These are phyloP conservation scores for Podarcis siculus DNA, from an alignment of 2,797 vertebrate species.

Conservation along the genomic window DNA sequence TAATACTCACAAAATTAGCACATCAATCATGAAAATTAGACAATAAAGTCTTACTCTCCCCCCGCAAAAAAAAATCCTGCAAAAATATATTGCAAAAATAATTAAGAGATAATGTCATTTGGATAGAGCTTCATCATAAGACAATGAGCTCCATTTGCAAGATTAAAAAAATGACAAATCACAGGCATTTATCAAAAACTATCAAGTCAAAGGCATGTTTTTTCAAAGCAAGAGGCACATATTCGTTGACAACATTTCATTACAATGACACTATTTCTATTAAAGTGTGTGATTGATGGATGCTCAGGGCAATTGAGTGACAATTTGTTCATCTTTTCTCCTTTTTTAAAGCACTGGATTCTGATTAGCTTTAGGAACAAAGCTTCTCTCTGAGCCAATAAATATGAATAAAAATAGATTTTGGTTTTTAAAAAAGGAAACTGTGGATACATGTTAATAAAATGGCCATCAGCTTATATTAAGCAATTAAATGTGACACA, in stretches of 20 bases:
- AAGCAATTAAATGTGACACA: constrained; percentile 49
- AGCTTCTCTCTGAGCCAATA: constrained; percentile 23
- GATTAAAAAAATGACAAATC: constrained; percentile 60
- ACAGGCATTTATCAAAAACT: constrained; percentile 34
- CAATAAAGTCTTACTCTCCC: constrained; percentile 63
- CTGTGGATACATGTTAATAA: constrained; percentile 46
- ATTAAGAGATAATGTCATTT: constrained; percentile 68
- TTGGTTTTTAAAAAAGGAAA: constrained; percentile 34
- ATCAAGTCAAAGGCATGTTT: constrained; percentile 29
- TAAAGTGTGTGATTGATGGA: constrained; percentile 43
- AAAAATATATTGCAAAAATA: constrained; percentile 72
- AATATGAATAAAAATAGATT: constrained; percentile 43
- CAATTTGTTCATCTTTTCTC: constrained; percentile 20
- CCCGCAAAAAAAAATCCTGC: constrained; percentile 58
- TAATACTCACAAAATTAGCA: constrained; percentile 74
- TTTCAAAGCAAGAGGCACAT: constrained; percentile 40
- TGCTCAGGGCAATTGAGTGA: constrained; percentile 49
- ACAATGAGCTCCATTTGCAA: constrained; percentile 44
- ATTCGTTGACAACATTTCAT: constrained; percentile 48
- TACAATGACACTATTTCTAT: constrained; percentile 54
- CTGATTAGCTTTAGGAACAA: constrained; percentile 27
- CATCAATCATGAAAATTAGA: constrained; percentile 74
- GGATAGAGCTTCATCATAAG: constrained; percentile 43
- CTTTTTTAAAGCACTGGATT: constrained; percentile 48
- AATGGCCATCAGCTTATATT: constrained; percentile 37